Percentiles rank a stretch among this genome's conserved stretches.
phyloP scores from a whole-genome alignment of 2,797 vertebrate genomes.

The Microchirus variegatus region DNA sequence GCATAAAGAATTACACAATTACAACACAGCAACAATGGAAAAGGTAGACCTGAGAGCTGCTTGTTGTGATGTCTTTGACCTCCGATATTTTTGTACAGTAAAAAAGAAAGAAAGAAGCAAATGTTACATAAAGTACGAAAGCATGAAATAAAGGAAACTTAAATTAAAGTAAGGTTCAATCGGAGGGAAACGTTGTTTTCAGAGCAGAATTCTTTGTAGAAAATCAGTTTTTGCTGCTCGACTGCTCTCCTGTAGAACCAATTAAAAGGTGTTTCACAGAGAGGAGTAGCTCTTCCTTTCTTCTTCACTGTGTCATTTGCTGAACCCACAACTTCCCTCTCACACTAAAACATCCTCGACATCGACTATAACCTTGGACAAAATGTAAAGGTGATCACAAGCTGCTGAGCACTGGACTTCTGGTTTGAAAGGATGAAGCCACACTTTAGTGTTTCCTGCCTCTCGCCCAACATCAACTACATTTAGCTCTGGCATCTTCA shows the following conservation, averaged over 20 bases:
- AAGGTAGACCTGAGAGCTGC: no score
- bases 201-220: no score
- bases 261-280: constrained; percentile 53
- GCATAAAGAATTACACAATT: no score
- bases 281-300: constrained; percentile 25
- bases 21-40: no score
- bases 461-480: no score
- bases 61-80: no score
- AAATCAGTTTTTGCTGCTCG: constrained; percentile 32
- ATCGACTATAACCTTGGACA: constrained; percentile 2
- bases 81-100: not conserved
- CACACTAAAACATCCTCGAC: constrained; percentile 11
- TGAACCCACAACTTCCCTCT: constrained; percentile 28
- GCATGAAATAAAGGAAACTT: constrained; percentile 6
- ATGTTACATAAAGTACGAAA: constrained; percentile 1
- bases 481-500: no score
- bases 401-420: not conserved
- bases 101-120: not conserved
- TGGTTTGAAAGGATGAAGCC: no score
- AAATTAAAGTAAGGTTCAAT: constrained; percentile 13
- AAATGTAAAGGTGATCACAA: constrained; percentile 15
- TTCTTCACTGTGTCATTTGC: constrained; percentile 39
- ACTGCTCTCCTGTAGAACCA: constrained; percentile 53
- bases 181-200: not conserved
- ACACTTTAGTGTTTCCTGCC: no score